Percentiles rank a stretch among this genome's conserved stretches.
These are phyloP conservation scores for Gallinago nigripennis DNA, from an alignment of 2,797 vertebrate species.

Conservation along the genomic window DNA sequence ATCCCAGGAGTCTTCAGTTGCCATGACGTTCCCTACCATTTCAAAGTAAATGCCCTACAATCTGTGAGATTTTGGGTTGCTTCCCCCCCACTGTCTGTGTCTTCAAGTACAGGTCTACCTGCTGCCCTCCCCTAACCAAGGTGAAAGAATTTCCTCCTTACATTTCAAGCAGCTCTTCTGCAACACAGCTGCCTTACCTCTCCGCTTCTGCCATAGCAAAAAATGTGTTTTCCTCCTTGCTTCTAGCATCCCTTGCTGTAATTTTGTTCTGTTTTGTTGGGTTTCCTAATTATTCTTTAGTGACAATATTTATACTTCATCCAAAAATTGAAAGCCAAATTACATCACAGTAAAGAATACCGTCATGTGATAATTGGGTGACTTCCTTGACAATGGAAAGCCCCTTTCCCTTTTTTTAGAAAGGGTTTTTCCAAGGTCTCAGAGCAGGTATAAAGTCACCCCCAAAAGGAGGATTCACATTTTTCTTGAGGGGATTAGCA, in stretches of 20 bases:
- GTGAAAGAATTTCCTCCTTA: neutral
- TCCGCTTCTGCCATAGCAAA: neutral
- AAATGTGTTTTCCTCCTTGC: neutral
- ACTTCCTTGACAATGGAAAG: neutral
- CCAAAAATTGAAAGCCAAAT: neutral
- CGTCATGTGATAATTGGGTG: neutral
- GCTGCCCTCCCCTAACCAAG: neutral
- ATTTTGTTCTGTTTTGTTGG: neutral
- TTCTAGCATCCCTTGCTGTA: neutral
- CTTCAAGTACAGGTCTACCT: neutral
- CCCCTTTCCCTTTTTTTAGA: neutral
- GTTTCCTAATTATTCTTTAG: neutral
- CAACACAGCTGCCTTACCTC: neutral
- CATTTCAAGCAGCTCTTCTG: neutral
- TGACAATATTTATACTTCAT: neutral
- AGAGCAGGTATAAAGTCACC: neutral
- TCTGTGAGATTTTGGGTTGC: neutral
- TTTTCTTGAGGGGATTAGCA: neutral
- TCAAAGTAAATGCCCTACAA: neutral
- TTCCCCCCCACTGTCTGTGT: neutral
- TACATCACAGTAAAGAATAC: neutral
- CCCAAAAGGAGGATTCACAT: slow-evolving; percentile 2
- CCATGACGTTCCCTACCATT: neutral
- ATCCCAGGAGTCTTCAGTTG: neutral
- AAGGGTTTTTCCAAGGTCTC: slow-evolving; percentile 18